These are phyloP conservation scores for Mixornis gularis DNA, from an alignment of 2,113 vertebrate genomes.

Conservation along the genomic window DNA sequence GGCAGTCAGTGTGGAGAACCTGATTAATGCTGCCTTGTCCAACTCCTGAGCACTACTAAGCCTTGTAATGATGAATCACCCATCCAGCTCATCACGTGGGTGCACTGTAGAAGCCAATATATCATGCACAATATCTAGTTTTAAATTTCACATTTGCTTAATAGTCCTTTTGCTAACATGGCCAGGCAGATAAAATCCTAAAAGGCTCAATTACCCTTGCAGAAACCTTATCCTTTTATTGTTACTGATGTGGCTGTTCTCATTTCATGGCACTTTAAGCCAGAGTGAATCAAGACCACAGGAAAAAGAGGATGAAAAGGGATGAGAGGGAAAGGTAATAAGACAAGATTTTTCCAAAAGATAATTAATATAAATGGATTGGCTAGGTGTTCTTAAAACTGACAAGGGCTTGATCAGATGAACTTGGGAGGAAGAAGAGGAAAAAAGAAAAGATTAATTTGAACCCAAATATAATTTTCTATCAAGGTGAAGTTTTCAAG, in stretches of 20 bases:
- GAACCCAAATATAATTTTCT: not conserved
- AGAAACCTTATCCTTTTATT: not conserved
- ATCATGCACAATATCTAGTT: not conserved
- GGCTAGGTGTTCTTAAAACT: not conserved
- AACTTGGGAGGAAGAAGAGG: not conserved
- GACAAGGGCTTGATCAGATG: not conserved
- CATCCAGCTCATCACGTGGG: not conserved
- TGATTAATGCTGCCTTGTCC: slow-evolving; percentile 4
- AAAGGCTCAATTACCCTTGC: not conserved
- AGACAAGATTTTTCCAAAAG: not conserved
- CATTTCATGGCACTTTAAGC: not conserved
- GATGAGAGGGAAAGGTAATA: not conserved
- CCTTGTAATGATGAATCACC: not conserved
- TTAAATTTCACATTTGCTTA: not conserved
- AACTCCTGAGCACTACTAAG: not conserved
- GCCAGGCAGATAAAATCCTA: not conserved
- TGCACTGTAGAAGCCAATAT: not conserved
- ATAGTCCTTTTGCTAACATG: not conserved
- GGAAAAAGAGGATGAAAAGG: not conserved
- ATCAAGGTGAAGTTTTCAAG: not conserved
- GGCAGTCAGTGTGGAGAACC: not conserved
- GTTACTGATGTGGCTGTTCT: not conserved
- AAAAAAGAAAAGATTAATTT: not conserved
- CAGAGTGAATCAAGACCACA: not conserved
- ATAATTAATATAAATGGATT: not conserved